These are phyloP conservation scores for Lepetodrilus schrolli DNA, from an alignment of 2,888 invertebrate species.

Conservation along the genomic window DNA sequence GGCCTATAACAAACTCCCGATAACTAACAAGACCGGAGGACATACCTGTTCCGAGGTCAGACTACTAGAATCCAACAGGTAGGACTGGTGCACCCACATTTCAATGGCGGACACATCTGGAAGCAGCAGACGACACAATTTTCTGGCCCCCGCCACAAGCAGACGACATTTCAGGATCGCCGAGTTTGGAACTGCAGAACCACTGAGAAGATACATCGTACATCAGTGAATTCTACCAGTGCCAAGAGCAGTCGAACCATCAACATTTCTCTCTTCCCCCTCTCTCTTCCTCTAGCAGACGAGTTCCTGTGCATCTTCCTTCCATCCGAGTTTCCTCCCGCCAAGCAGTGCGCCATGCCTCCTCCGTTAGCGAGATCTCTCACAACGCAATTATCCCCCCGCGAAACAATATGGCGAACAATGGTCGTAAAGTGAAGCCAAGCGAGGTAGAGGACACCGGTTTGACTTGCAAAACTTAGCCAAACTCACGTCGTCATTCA, in stretches of 20 bases:
- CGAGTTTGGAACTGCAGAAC: slow-evolving; percentile 63
- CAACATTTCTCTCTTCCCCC: not conserved
- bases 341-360: not conserved
- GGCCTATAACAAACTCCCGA: too few relatives aligned
- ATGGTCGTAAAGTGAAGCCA: not conserved
- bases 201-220: slow-evolving; percentile 52
- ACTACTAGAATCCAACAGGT: slow-evolving; percentile 13
- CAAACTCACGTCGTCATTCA: not conserved
- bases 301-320: not conserved
- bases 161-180: slow-evolving; percentile 41
- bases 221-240: slow-evolving; percentile 70
- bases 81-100: not conserved
- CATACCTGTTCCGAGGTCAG: slow-evolving; percentile 5
- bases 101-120: slow-evolving; percentile 41
- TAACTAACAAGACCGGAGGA: not conserved
- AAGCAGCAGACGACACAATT: slow-evolving; percentile 49
- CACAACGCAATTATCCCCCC: slow-evolving; percentile 2
- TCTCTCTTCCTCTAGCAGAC: too few relatives aligned
- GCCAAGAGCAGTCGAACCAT: slow-evolving; percentile 59
- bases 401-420: slow-evolving; percentile 31
- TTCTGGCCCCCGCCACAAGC: not conserved
- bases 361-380: too few relatives aligned
- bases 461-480: not conserved
- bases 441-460: slow-evolving; percentile 1
- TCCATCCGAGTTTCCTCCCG: not conserved